These are phyloP conservation scores for Calliphora vicina DNA, from an alignment of 1,140 invertebrate species.

Conservation along the genomic window DNA sequence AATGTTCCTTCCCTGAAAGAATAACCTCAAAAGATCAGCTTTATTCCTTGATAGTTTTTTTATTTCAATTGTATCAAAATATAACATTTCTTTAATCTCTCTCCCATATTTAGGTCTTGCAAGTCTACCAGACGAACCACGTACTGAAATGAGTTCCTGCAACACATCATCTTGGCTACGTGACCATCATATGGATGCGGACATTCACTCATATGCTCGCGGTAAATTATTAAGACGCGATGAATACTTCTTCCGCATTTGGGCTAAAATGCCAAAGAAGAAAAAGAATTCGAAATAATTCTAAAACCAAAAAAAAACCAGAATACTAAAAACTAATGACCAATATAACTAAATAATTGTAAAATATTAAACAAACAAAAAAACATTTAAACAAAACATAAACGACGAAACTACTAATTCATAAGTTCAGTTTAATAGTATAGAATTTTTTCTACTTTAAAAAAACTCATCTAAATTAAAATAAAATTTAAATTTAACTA, in stretches of 20 bases:
- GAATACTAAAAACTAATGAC: neutral
- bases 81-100: neutral
- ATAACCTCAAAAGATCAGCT: neutral
- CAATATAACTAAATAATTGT: constrained; percentile 11
- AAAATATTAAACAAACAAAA: constrained; percentile 21
- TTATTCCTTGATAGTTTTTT: neutral
- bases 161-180: constrained; percentile 92
- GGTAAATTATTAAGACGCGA: constrained; percentile 81
- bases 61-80: neutral
- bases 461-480: neutral
- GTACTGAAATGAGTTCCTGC: constrained; percentile 82
- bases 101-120: constrained; percentile 60
- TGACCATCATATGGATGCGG: constrained; percentile 91
- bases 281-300: constrained; percentile 42
- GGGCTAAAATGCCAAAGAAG: constrained; percentile 56
- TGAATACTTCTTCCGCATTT: constrained; percentile 93
- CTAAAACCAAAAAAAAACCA: constrained; percentile 16
- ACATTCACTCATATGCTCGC: constrained; percentile 86
- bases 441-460: constrained; percentile 29
- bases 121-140: constrained; percentile 66
- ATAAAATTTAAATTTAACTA: neutral
- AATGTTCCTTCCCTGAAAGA: too few species aligned
- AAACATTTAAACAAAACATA: neutral
- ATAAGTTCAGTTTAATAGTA: neutral
- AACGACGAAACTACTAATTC: constrained; percentile 32